These are phyloP conservation scores for Tychaedon coryphoeus DNA, from an alignment of 2,113 vertebrate species.

Conservation along the genomic window DNA sequence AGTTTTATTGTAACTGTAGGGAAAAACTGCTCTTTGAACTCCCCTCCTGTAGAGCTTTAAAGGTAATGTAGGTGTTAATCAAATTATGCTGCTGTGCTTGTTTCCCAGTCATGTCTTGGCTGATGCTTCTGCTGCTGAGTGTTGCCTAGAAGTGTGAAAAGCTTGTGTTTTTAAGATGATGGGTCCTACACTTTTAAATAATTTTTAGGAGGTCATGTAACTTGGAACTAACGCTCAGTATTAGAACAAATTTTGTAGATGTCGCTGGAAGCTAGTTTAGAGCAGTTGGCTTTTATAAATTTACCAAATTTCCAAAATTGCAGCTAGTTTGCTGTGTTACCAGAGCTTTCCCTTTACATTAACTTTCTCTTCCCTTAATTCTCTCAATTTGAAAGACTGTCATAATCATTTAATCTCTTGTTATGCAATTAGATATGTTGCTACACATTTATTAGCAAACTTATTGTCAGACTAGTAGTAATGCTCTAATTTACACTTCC, in stretches of 20 bases:
- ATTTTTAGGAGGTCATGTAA: neutral
- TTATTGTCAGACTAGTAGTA: conserved; percentile 42
- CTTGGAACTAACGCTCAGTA: neutral
- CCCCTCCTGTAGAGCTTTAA: neutral
- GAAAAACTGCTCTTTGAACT: neutral
- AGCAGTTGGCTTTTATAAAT: neutral
- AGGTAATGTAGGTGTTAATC: neutral
- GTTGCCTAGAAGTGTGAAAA: neutral
- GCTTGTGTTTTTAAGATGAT: neutral
- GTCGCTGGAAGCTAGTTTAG: neutral
- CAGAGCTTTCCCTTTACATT: neutral
- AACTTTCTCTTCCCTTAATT: neutral
- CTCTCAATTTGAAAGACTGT: neutral
- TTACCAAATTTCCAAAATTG: neutral
- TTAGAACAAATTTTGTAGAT: neutral
- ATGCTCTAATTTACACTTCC: conserved; percentile 63
- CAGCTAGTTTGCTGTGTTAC: neutral
- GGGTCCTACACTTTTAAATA: neutral
- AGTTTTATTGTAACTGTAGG: neutral
- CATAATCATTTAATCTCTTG: neutral
- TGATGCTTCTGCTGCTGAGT: neutral
- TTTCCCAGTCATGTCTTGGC: neutral
- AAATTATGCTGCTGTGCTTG: neutral
- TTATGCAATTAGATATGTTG: conserved; percentile 48
- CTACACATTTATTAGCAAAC: conserved; percentile 53